A percentile compares a stretch with the other conserved stretches of the same genome.
phyloP scores from a whole-genome alignment of 2,888 invertebrate genomes.

The Urechis unicinctus region DNA sequence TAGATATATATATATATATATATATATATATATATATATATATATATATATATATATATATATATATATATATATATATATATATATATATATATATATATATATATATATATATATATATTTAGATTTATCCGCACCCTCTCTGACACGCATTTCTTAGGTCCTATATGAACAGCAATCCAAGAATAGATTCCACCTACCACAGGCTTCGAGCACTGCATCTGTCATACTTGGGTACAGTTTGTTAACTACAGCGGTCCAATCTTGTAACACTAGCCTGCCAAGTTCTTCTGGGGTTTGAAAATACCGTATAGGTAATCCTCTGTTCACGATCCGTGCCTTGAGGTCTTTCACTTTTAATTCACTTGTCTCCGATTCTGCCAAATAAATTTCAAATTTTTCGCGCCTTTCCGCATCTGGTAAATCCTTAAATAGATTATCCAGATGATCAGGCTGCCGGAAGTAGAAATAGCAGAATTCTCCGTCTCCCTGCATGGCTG shows the following conservation, averaged over 20 bases:
- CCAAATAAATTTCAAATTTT: slow-evolving; percentile 19
- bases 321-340: slow-evolving; percentile 42
- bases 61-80: too few relatives aligned
- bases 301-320: slow-evolving; percentile 43
- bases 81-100: too few relatives aligned
- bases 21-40: too few relatives aligned
- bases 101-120: too few relatives aligned
- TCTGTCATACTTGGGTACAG: slow-evolving; percentile 26
- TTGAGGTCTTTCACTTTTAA: slow-evolving; percentile 39
- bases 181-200: too few relatives aligned
- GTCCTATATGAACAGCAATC: too few relatives aligned
- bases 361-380: slow-evolving; percentile 32
- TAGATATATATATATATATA: too few relatives aligned
- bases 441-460: slow-evolving; percentile 33
- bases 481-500: slow-evolving; percentile 11
- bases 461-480: slow-evolving; percentile 42
- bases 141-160: too few relatives aligned
- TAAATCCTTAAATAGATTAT: slow-evolving; percentile 14
- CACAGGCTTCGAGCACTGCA: background rate
- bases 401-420: slow-evolving; percentile 5
- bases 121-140: too few relatives aligned
- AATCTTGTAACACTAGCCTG: slow-evolving; percentile 36
- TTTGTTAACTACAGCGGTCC: slow-evolving; percentile 34
- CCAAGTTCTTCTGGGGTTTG: slow-evolving; percentile 37
- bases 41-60: too few relatives aligned